These are phyloP conservation scores for Cherax destructor DNA, from an alignment of 1,140 invertebrate genomes.

Conservation along the genomic window DNA sequence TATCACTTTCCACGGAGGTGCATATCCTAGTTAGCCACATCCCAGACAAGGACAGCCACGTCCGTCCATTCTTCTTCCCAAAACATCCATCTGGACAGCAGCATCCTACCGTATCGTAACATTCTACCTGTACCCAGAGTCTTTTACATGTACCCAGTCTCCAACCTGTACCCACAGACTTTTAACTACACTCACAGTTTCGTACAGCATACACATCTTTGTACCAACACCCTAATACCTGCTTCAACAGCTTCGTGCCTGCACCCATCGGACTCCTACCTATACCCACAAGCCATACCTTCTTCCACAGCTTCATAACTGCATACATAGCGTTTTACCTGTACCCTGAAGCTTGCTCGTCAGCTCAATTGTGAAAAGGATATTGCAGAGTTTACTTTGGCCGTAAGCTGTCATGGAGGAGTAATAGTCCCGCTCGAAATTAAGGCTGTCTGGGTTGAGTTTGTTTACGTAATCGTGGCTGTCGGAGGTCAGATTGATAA, in stretches of 20 bases:
- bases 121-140: no score
- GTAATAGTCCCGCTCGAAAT: constrained; percentile 58
- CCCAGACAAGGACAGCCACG: no score
- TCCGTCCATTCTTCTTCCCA: no score
- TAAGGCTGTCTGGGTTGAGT: constrained; percentile 51
- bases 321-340: neutral
- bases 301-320: neutral
- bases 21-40: no score
- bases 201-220: no score
- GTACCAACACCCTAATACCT: no score
- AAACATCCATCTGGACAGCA: no score
- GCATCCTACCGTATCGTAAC: no score
- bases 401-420: constrained; percentile 81
- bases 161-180: neutral
- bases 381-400: constrained; percentile 92
- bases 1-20: no score
- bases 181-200: neutral
- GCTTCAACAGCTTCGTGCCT: neutral
- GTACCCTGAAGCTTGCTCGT: constrained; percentile 82
- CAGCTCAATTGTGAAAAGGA: constrained; percentile 89
- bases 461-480: constrained; percentile 72
- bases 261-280: neutral
- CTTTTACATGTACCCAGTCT: no score
- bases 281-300: neutral
- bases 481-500: constrained; percentile 76